A percentile compares a stretch with the other conserved stretches of the same genome.
These are phyloP conservation scores for Oostethus manadensis DNA, from an alignment of 2,113 vertebrate species.

Conservation along the genomic window DNA sequence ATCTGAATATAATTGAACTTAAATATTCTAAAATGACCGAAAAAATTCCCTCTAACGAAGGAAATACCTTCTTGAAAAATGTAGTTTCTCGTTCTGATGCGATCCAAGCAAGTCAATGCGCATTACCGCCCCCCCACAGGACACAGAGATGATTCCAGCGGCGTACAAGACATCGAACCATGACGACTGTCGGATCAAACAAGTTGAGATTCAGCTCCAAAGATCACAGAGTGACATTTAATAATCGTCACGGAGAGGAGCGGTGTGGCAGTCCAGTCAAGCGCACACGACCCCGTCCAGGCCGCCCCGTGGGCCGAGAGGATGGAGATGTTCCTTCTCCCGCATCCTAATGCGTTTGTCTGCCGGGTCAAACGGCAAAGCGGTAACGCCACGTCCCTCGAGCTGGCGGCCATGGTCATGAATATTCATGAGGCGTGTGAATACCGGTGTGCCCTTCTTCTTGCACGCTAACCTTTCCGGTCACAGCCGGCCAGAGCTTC, in stretches of 20 bases:
- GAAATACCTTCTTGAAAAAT: too few relatives aligned
- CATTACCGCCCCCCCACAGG: neutral
- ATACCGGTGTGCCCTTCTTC: neutral
- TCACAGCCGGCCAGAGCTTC: neutral
- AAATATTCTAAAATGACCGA: too few relatives aligned
- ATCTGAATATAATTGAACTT: too few relatives aligned
- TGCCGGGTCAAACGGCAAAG: neutral
- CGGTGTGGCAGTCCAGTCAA: too few relatives aligned
- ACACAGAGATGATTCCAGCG: neutral
- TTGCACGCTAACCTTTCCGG: neutral
- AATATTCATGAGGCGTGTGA: neutral
- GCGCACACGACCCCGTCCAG: neutral
- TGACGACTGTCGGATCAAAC: neutral
- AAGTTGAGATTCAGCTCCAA: neutral
- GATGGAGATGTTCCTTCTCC: neutral
- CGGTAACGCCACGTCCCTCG: neutral
- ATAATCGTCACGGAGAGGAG: neutral
- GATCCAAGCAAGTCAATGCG: neutral
- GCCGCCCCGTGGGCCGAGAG: neutral
- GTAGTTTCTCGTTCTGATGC: too few relatives aligned
- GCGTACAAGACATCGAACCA: too few relatives aligned
- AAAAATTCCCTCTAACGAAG: too few relatives aligned
- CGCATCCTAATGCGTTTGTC: neutral
- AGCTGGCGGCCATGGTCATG: neutral
- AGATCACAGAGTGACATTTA: slow-evolving; percentile 4